Base-by-base conservation (phyloP, 2,797 vertebrate species). In the Typhlichthys eigenmanni region DNA sequence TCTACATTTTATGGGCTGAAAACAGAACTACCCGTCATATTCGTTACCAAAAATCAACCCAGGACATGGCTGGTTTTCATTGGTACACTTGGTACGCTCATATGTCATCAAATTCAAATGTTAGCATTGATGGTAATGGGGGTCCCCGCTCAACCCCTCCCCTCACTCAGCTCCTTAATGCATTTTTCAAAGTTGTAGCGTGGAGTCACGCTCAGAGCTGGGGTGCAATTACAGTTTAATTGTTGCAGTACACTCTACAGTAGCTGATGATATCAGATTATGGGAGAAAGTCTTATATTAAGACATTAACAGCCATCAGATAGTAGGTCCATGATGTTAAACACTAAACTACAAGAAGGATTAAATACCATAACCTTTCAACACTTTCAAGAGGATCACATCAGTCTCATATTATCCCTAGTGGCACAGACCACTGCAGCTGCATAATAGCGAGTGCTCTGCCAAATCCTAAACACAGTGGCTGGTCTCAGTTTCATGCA, bases 401-500 rank as follows among this genome's bases (percentile, higher is more conserved):
- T 13, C 10, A 19, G 29, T 46, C 13, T 38, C 17, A 19, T n/a
- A 48, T 43, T 8, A 64, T 49, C 29, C 55, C 29, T 19, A 12
- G 51, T 17, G 9, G 57, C 53, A 14, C 46, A 24, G 4, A 47
- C 46, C 47, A 0, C 13, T 17, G 16, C 65, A 47, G 50, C n/a
- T 38, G 29, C 2, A 64, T 64, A 16, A 29, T 16, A 16, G 34
- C 4, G 17, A 29, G n/a, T 13, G 10, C 17, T 29, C 52, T 16
- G 24, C 11, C 55, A 43, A 9, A 29, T 4, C 32, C 45, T 49
- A 45, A 69, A 74, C 54, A 7, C 1, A 38, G 50, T 2, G 3
- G 46, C 47, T 55, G 70, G 64, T 32, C 65, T 47, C 45, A 53
- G 47, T 74, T 83, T 78, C 34, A 63, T 58, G 11, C 64, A 70